Base-by-base conservation (phyloP, 2,797 vertebrate species). In the Bufotes viridis region DNA sequence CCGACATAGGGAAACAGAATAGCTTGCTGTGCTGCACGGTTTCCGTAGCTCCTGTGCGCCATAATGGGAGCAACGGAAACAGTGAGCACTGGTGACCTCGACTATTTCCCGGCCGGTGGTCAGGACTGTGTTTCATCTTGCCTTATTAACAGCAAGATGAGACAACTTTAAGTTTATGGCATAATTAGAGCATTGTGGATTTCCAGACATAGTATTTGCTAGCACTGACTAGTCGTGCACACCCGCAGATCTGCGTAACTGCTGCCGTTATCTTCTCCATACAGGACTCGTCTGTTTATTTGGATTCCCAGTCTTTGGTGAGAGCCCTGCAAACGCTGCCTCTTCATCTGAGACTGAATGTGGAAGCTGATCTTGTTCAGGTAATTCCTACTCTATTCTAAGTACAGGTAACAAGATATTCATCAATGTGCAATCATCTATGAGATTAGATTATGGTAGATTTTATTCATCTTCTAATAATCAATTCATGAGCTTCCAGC, bases 341-440 rank as follows among this genome's bases (percentile, higher is more conserved):
- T 78, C 93, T 98, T 0, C 95, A 97, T 61, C 92, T 96, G 83
- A 96, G 95, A 79, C 93, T 99, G 86, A 95, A 97, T 87, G 92
- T 99, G 91, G 96, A 97, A 92, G 93, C 96, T 0, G 96, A 97
- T 63, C 92, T 98, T 87, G 89, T 98, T 60, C 96, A 98, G 97
- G 98, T 98, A 93, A 91, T 82, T 74, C n/a, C 4, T 58, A 18
- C 67, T 75, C 18, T 75, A 18, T 61, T 72, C 67, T 83, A 24
- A n/a, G 60, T 20, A 81, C 49, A 49, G 79, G 29, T 85, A 11
- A 86, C 60, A 57, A 55, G 58, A 86, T 55, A 86, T 84, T 76
- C 84, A 86, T 86, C 75, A 70, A 22, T 63, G n/a, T 69, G 15
- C 55, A 81, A 74, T 63, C 22, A 61, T 85, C 18, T 85, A 34